A percentile compares a stretch with the other conserved stretches of the same genome.
These are phyloP conservation scores for Rhagoletis pomonella DNA, from an alignment of 1,140 invertebrate genomes.

Conservation along the genomic window DNA sequence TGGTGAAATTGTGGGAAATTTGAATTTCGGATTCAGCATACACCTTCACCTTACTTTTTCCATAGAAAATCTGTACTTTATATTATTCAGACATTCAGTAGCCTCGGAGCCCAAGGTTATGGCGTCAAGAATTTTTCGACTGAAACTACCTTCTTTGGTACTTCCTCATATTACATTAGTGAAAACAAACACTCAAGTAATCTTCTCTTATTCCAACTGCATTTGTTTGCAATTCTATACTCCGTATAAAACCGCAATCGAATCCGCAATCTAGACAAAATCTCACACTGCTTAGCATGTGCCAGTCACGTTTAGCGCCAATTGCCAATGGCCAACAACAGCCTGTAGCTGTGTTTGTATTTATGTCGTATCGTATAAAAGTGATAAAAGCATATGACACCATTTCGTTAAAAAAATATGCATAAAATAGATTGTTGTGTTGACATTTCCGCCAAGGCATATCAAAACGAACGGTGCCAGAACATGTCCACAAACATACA, in stretches of 20 bases:
- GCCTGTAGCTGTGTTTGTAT: neutral
- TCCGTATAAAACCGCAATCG: neutral
- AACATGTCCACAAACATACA: neutral
- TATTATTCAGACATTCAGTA: no score
- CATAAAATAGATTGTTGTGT: constrained; percentile 55
- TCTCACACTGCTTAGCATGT: constrained; percentile 6
- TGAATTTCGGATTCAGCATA: no score
- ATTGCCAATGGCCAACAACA: neutral
- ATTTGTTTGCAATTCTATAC: constrained; percentile 45
- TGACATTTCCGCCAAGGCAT: constrained; percentile 53
- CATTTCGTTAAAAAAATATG: constrained; percentile 52
- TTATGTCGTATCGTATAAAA: constrained; percentile 13
- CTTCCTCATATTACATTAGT: constrained; percentile 21
- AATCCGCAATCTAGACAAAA: neutral
- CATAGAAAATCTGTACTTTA: no score
- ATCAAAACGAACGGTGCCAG: constrained; percentile 27
- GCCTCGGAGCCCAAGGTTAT: no score
- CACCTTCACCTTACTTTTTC: no score
- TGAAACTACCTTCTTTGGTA: neutral
- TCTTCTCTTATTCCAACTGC: neutral
- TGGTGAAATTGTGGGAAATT: no score
- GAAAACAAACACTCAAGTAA: neutral
- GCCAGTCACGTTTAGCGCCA: constrained; percentile 13
- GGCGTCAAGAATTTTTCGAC: no score
- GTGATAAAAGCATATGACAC: constrained; percentile 58